Conservation (phyloP, 2,888 invertebrate species). For the Machimus atricapillus region DNA sequence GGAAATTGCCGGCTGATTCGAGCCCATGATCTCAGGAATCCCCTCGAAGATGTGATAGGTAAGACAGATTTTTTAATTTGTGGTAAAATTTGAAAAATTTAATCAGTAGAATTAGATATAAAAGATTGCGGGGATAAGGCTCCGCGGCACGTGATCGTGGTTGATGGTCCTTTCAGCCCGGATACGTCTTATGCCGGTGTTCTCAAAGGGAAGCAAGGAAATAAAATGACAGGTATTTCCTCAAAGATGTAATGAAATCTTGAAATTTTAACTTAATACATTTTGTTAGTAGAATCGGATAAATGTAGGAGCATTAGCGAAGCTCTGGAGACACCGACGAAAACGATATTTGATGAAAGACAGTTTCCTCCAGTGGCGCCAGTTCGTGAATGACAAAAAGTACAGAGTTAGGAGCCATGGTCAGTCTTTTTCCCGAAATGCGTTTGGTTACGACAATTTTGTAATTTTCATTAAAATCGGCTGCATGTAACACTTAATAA, state of each 20-base stretch:
- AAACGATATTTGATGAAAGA: conserved; percentile 58
- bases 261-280: conserved; percentile 8
- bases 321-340: conserved; percentile 60
- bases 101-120: conserved; percentile 49
- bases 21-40: conserved; percentile 59
- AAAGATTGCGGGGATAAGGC: conserved; percentile 43
- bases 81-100: conserved; percentile 17
- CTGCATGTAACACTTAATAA: neutral
- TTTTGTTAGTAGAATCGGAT: conserved; percentile 56
- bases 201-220: conserved; percentile 80
- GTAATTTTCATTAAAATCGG: neutral
- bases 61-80: neutral
- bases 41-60: conserved; percentile 58
- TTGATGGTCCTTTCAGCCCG: conserved; percentile 55
- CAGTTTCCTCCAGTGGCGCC: conserved; percentile 61
- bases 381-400: conserved; percentile 47
- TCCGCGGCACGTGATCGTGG: conserved; percentile 50
- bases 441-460: neutral
- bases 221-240: conserved; percentile 80
- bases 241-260: neutral
- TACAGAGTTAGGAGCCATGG: conserved; percentile 14
- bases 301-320: conserved; percentile 61
- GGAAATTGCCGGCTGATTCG: conserved; percentile 58
- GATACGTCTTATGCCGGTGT: conserved; percentile 82
- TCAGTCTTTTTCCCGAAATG: neutral